Evolutionary conservation across 2,888 invertebrate genomes (phyloP).

Genomic region (Harmothoe impar): DNA sequence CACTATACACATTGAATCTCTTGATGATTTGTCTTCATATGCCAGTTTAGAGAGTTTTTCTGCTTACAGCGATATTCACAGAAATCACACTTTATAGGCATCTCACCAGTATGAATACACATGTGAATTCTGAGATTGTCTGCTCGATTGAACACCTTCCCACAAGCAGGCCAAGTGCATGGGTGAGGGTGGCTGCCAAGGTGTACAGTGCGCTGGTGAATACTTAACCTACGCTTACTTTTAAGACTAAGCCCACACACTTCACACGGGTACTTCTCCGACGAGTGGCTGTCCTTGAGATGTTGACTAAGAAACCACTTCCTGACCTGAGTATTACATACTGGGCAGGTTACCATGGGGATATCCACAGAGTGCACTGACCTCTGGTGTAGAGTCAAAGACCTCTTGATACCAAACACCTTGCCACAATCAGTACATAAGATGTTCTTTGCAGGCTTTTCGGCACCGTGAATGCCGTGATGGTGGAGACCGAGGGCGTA

Average conservation of each 20-base stretch:
- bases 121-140: conserved; percentile 6
- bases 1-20: too few species aligned
- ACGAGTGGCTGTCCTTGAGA: neutral
- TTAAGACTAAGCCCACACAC: neutral
- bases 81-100: conserved; percentile 5
- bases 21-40: neutral
- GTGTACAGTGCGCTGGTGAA: neutral
- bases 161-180: neutral
- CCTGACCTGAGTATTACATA: neutral
- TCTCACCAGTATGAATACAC: neutral
- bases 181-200: neutral
- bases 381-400: neutral
- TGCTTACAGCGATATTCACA: neutral
- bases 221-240: neutral
- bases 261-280: neutral
- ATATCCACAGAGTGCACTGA: neutral
- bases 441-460: neutral
- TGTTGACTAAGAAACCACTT: neutral
- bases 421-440: neutral
- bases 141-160: neutral
- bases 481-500: neutral
- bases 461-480: neutral
- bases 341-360: neutral
- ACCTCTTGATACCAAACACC: neutral
- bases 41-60: neutral